phyloP scores from a whole-genome alignment of 1,140 invertebrate genomes.

The Drosophila pseudoobscura region DNA sequence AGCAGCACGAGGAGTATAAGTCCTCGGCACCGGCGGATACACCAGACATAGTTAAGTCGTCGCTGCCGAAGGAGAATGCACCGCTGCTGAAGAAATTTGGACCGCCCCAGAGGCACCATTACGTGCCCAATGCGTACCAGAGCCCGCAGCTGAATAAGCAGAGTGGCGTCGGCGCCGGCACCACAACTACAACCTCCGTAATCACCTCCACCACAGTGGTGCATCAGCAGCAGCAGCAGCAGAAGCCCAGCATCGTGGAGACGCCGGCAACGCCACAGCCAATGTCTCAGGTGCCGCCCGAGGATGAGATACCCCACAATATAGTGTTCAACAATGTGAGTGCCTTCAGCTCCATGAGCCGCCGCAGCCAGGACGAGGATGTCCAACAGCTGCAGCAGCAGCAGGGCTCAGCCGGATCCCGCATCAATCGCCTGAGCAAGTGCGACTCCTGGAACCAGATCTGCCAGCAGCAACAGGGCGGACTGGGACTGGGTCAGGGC shows the following conservation, averaged over 20 bases:
- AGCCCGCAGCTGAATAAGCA: constrained; percentile 63
- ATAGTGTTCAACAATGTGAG: constrained; percentile 81
- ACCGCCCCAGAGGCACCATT: constrained; percentile 77
- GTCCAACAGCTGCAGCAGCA: constrained; percentile 18
- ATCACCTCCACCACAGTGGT: constrained; percentile 29
- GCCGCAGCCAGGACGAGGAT: constrained; percentile 60
- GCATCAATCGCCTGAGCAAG: constrained; percentile 86
- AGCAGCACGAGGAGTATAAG: constrained; percentile 67
- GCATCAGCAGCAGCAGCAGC: constrained; percentile 24
- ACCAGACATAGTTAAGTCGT: constrained; percentile 80
- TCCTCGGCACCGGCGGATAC: constrained; percentile 76
- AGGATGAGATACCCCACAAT: constrained; percentile 79
- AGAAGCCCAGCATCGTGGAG: constrained; percentile 69
- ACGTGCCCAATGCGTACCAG: constrained; percentile 78
- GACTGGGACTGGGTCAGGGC: background rate
- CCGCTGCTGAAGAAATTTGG: constrained; percentile 79
- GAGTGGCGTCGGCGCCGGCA: background rate
- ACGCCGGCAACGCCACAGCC: constrained; percentile 72
- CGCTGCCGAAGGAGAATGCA: constrained; percentile 75
- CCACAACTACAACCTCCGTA: constrained; percentile 16
- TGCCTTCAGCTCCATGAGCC: constrained; percentile 65
- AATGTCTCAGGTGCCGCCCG: constrained; percentile 30
- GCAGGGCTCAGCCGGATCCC: constrained; percentile 32
- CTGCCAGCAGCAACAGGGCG: constrained; percentile 67
- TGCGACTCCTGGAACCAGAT: constrained; percentile 92